phyloP scores from a whole-genome alignment of 1,140 invertebrate genomes.

The Ladona fulva region DNA sequence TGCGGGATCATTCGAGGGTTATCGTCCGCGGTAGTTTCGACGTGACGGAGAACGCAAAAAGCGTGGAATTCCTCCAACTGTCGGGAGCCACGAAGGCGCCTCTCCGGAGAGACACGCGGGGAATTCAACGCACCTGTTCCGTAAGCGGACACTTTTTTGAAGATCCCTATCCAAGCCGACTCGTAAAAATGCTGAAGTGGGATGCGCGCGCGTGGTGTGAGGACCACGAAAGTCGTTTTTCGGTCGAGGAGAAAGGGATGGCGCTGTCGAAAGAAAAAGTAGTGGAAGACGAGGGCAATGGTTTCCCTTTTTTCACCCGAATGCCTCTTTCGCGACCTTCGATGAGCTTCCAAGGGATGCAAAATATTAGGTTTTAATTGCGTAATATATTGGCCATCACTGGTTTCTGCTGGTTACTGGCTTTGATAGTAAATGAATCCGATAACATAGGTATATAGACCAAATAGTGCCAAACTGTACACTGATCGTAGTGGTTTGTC shows the following conservation, averaged over 20 bases:
- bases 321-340: neutral
- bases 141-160: neutral
- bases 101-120: neutral
- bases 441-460: too few relatives aligned
- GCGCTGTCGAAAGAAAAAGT: neutral
- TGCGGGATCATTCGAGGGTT: too few relatives aligned
- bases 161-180: neutral
- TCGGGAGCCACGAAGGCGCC: neutral
- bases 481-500: too few relatives aligned
- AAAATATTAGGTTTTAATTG: too few relatives aligned
- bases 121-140: slow-evolving; percentile 2
- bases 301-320: neutral
- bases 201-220: neutral
- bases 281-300: neutral
- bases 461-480: too few relatives aligned
- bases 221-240: too few relatives aligned
- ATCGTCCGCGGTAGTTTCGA: too few relatives aligned
- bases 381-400: too few relatives aligned
- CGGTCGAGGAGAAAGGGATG: neutral
- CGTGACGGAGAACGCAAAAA: too few relatives aligned
- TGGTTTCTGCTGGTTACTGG: too few relatives aligned
- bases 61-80: neutral
- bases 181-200: slow-evolving; percentile 5
- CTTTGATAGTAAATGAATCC: too few relatives aligned
- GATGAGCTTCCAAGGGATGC: too few relatives aligned